Conservation (phyloP, 2,797 vertebrate genomes). For the Carapus acus region DNA sequence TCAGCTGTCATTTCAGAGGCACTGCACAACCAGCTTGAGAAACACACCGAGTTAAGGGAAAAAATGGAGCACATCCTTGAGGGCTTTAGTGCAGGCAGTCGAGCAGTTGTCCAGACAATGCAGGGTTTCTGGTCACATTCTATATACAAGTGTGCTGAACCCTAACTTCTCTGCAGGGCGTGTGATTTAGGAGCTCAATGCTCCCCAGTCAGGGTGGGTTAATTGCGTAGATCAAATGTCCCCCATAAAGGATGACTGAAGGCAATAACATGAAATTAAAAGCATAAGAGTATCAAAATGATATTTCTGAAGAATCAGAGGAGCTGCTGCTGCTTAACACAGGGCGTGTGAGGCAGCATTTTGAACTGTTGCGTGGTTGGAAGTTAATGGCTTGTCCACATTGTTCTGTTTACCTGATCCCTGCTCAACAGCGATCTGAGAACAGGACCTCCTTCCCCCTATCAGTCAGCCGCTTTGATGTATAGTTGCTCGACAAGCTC, state of each 20-base stretch:
- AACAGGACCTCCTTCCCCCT: neutral
- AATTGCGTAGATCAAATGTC: too few relatives aligned
- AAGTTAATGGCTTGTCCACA: neutral
- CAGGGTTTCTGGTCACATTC: too few relatives aligned
- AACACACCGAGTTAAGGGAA: neutral
- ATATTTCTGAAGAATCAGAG: neutral
- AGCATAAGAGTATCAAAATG: too few relatives aligned
- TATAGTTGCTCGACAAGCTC: neutral
- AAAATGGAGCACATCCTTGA: constrained; percentile 7
- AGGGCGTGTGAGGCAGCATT: neutral
- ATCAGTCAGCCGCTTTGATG: neutral
- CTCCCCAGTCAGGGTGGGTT: too few relatives aligned
- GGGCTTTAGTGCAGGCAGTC: too few relatives aligned
- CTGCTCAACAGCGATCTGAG: neutral
- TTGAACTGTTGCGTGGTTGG: neutral
- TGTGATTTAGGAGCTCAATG: too few relatives aligned
- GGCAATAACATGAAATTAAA: neutral
- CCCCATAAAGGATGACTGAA: too few relatives aligned
- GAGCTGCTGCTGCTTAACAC: neutral
- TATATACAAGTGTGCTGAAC: too few relatives aligned
- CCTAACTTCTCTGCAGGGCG: too few relatives aligned
- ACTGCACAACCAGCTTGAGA: neutral
- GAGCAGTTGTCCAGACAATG: too few relatives aligned
- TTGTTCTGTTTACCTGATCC: constrained; percentile 1
- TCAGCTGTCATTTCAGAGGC: too few relatives aligned